Percentiles rank a stretch among this genome's conserved stretches.
Evolutionary conservation across 2,113 vertebrate species (phyloP).

Genomic region (Rhagologus leucostigma): DNA sequence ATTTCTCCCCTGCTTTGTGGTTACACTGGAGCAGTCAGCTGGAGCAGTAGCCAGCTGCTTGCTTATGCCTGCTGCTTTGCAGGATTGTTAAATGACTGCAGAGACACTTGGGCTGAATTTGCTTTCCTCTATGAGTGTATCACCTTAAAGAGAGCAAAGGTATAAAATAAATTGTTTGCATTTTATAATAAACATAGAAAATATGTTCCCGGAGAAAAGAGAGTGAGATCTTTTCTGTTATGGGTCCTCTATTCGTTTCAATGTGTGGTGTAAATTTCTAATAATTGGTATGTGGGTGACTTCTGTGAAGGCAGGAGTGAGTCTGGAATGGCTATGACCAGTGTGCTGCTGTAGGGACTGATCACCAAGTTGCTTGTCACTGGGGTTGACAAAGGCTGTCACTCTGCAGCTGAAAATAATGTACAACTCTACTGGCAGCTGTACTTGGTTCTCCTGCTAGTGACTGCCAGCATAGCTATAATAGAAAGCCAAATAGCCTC

Average conservation of each 20-base stretch:
- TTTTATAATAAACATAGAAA: not conserved
- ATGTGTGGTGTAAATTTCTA: not conserved
- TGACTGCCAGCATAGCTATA: accelerated
- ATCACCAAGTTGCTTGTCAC: not conserved
- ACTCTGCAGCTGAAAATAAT: not conserved
- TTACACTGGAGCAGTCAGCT: not conserved
- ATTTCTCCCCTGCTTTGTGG: not conserved
- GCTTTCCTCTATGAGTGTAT: not conserved
- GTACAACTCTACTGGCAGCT: not conserved
- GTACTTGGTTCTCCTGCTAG: not conserved
- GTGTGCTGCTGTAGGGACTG: not conserved
- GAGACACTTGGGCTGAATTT: not conserved
- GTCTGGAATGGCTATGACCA: not conserved
- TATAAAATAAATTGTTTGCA: not conserved
- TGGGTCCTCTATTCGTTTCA: accelerated
- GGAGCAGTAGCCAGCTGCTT: not conserved
- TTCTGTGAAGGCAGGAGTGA: not conserved
- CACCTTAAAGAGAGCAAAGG: not conserved
- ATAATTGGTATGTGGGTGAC: not conserved
- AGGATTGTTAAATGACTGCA: not conserved
- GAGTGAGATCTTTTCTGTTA: not conserved
- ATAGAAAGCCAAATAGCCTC: not conserved
- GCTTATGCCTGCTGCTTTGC: not conserved
- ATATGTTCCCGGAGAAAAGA: not conserved
- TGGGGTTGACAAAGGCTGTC: not conserved